Evolutionary conservation across 2,888 invertebrate species (phyloP).

Genomic region (Hermodice carunculata): DNA sequence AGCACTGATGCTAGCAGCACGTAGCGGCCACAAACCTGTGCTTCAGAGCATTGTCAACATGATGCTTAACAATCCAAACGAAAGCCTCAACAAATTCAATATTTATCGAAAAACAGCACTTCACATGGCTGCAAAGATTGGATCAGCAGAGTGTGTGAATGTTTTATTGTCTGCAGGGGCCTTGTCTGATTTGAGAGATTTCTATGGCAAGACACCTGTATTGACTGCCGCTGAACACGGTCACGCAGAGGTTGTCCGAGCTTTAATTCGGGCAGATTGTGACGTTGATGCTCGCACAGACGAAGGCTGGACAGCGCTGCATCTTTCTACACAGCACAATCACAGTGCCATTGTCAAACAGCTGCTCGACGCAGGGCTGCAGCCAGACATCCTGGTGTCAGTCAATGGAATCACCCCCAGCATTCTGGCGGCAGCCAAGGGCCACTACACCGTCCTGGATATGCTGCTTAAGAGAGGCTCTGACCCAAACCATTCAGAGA

Average conservation of each 20-base stretch:
- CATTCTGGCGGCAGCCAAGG: slow-evolving; percentile 36
- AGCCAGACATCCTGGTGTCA: slow-evolving; percentile 22
- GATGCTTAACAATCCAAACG: neutral
- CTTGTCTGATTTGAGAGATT: slow-evolving; percentile 25
- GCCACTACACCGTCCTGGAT: slow-evolving; percentile 20
- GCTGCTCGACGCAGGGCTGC: slow-evolving; percentile 23
- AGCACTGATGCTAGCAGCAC: slow-evolving; percentile 42
- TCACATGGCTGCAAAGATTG: slow-evolving; percentile 12
- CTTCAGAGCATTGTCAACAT: neutral
- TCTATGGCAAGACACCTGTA: slow-evolving; percentile 43
- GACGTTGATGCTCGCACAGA: slow-evolving; percentile 37
- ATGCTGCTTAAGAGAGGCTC: slow-evolving; percentile 23
- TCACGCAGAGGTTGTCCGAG: slow-evolving; percentile 25
- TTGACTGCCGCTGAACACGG: slow-evolving; percentile 41
- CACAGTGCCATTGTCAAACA: slow-evolving; percentile 7
- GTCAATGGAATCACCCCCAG: slow-evolving; percentile 38
- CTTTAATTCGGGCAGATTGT: slow-evolving; percentile 29
- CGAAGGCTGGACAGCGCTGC: slow-evolving; percentile 38
- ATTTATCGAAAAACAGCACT: slow-evolving; percentile 9
- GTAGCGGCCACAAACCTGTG: slow-evolving; percentile 35
- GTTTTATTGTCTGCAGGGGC: slow-evolving; percentile 27
- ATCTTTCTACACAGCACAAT: slow-evolving; percentile 38
- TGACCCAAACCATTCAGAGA: slow-evolving; percentile 17
- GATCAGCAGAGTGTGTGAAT: slow-evolving; percentile 17
- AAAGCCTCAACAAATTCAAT: slow-evolving; percentile 15